Conservation (phyloP, 2,888 invertebrate species). For the Drosophila leonis region DNA sequence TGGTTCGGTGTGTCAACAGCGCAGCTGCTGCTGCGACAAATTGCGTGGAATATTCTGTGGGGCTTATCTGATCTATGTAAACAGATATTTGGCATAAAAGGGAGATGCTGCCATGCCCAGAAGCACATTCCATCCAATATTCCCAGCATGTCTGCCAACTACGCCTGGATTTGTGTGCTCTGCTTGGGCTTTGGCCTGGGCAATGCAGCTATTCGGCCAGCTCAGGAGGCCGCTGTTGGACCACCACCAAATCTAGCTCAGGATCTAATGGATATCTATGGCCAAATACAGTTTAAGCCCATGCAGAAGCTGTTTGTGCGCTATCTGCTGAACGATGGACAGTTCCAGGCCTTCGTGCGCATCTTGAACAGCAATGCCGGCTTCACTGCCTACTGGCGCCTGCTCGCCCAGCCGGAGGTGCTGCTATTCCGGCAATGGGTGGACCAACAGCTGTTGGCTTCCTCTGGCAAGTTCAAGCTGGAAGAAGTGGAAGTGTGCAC, state of each 20-base stretch:
- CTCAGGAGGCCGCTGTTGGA: background rate
- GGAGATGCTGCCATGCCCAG: background rate
- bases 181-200: conserved; percentile 35
- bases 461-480: conserved; percentile 58
- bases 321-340: conserved; percentile 78
- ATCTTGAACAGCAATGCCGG: conserved; percentile 73
- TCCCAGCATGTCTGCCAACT: conserved; percentile 42
- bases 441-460: conserved; percentile 65
- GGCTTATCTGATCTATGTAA: conserved; percentile 54
- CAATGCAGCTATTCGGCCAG: background rate
- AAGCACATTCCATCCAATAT: conserved; percentile 13
- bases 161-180: conserved; percentile 47
- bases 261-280: conserved; percentile 68
- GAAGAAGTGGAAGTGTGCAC: conserved; percentile 67
- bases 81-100: conserved; percentile 33
- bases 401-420: conserved; percentile 80
- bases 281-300: conserved; percentile 66
- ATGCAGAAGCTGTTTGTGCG: conserved; percentile 67
- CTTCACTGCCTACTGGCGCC: conserved; percentile 62
- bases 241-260: conserved; percentile 60
- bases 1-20: conserved; percentile 51
- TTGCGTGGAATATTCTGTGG: conserved; percentile 10
- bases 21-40: conserved; percentile 67
- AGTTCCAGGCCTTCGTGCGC: conserved; percentile 82
- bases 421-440: conserved; percentile 73